Evolutionary conservation across 2,113 vertebrate genomes (phyloP).

Genomic region (Todiramphus chloris): DNA sequence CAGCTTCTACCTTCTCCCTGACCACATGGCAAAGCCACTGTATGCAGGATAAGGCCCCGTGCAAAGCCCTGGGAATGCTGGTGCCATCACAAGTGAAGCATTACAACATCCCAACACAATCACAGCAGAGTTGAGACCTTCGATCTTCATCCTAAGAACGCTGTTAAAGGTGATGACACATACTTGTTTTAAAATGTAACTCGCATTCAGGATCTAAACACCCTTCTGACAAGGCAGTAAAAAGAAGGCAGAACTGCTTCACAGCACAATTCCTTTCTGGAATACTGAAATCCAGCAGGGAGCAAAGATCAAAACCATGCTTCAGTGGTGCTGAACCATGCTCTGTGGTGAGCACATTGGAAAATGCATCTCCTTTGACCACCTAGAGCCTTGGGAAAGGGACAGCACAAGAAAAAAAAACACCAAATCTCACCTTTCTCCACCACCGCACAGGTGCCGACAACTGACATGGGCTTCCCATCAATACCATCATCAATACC

Average conservation of each 20-base stretch:
- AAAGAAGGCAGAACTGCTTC: background rate
- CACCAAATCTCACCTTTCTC: background rate
- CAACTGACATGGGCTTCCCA: accelerated
- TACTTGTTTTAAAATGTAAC: background rate
- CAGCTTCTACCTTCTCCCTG: background rate
- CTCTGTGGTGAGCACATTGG: background rate
- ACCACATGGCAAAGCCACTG: background rate
- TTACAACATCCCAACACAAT: background rate
- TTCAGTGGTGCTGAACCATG: background rate
- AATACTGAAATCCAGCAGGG: background rate
- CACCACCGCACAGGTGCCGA: background rate
- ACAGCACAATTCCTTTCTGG: background rate
- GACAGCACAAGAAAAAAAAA: background rate
- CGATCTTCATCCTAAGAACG: background rate
- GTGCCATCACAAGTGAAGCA: background rate
- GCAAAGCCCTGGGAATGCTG: background rate
- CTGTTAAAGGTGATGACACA: background rate
- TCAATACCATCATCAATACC: background rate
- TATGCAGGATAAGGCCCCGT: background rate
- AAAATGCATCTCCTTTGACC: background rate
- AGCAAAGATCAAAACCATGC: background rate
- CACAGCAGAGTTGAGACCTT: background rate
- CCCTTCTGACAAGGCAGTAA: background rate
- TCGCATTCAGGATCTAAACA: background rate
- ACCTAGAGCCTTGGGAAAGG: background rate